Base-by-base conservation (phyloP, 2,797 vertebrate species). In the Malurus leucopterus region DNA sequence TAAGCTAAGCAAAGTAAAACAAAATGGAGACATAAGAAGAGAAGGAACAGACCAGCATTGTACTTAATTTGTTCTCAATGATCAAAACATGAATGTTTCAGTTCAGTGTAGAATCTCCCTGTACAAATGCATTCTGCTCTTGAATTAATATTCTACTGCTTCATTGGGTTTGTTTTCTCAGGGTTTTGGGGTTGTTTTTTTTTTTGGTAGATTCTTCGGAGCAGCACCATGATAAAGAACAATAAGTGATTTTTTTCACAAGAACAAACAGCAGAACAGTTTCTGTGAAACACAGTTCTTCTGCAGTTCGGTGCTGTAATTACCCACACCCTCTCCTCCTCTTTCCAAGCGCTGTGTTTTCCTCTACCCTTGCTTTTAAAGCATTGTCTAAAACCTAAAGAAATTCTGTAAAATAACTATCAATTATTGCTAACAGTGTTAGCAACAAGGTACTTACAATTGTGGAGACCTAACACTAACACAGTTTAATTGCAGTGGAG, bases 1-100 rank as follows among this genome's bases (percentile, higher is more conserved):
- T 64, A 91, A 94, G 53, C 89, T 83, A 91, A 89, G 84, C 50
- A 92, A 88, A 93, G 57, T 70, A 92, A 94, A 95, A 68, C 59
- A 90, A 91, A 93, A 83, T 84, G 65, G 74, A 86, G 91, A 90
- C 30, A 55, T 44, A 90, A 81, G 74, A 86, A 68, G 32, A 91
- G 64, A 92, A 85, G 47, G 81, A 93, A 94, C 86, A 95, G 61
- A 84, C 73, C 32, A n/a, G 71, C 59, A 87, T 85, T 93, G 91
- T 94, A 61, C 34, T 91, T 88, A 32, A 23, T 68, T 81, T 5
- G 7, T 91, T 86, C 71, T 85, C n/a, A 5, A 44, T 50, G 77
- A 92, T 81, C 79, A 91, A 92, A 89, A 69, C 81, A 75, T 44
- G 71, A 92, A 76, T 83, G 67, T 88, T 91, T 92, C 83, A 18